Evolutionary conservation across 2,113 vertebrate genomes (phyloP).

Genomic region (Geococcyx californianus): DNA sequence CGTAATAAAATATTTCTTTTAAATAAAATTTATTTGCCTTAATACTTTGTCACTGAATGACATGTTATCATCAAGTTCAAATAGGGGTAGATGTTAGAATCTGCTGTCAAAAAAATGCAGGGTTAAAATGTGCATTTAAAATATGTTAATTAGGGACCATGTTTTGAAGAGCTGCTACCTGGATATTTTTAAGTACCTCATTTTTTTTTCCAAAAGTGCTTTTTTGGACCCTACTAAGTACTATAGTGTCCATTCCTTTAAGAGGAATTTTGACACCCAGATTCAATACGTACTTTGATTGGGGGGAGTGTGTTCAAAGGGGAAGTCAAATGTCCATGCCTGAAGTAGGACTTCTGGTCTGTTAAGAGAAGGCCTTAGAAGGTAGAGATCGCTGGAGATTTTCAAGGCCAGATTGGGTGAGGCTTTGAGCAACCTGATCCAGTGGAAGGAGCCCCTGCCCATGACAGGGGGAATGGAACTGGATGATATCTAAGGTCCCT

Average conservation of each 20-base stretch:
- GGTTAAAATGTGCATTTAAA: background rate
- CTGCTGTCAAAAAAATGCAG: background rate
- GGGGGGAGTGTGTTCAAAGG: background rate
- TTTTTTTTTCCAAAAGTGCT: background rate
- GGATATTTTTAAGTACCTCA: accelerated
- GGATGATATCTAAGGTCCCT: no score
- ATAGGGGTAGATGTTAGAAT: background rate
- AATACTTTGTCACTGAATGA: background rate
- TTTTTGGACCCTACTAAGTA: background rate
- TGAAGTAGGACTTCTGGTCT: background rate
- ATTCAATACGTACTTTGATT: background rate
- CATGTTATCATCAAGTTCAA: background rate
- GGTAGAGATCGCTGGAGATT: background rate
- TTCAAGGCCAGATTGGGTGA: no score
- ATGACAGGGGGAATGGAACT: no score
- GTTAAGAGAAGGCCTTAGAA: background rate
- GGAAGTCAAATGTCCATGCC: background rate
- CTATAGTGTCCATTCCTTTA: background rate
- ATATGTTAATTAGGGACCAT: background rate
- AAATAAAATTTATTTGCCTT: background rate
- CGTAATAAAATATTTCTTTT: background rate
- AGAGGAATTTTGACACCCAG: background rate
- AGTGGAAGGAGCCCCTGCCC: no score
- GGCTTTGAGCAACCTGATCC: no score
- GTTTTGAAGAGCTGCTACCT: background rate